Base-by-base conservation (phyloP, 2,113 vertebrate species). In the Cebidichthys violaceus region DNA sequence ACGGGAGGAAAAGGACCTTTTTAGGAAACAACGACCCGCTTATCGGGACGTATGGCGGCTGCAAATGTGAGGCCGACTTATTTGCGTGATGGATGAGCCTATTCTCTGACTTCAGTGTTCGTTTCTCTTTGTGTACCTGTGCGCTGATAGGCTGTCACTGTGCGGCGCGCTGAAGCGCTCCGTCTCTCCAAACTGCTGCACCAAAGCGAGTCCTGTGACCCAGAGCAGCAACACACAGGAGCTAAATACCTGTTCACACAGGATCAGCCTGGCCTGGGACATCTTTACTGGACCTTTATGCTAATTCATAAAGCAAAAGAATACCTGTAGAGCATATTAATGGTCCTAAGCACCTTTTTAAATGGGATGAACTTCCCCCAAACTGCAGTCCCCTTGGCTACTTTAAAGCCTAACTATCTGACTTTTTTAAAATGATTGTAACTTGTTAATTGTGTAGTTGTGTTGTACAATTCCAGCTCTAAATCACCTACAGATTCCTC, bases 31-130 rank as follows among this genome's bases (percentile, higher is more conserved):
- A 84, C 33, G 61, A 81, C 35, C 59, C 15, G 65, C 69, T 90
- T 82, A 85, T 90, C 85, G 64, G 85, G 78, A 78, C 82, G 70
- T 20, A 24, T n/a, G n/a, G 80, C 20, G 39, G 55, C 71, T 70
- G 77, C 75, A 73, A 70, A 83, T 82, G 72, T 79, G 76, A 37
- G 15, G 57, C 45, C n/a, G 69, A 67, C 50, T 62, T 88, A 37
- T 85, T 81, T 75, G 73, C 65, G 57, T 83, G 88, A 90, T 77
- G 82, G 80, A 89, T 92, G 82, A 73, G 41, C 31, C 65, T 65
- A 43, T 81, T 88, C 67, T 76, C 70, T 7, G 47, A 61, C 55
- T 75, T 24, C 8, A 45, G 37, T 57, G 17, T 90, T 77, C 31
- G 76, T 43, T 78, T 75, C 15, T 9, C 4, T 78, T 67, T 82